phyloP scores from a whole-genome alignment of 2,113 vertebrate species.

The Labeo rohita region DNA sequence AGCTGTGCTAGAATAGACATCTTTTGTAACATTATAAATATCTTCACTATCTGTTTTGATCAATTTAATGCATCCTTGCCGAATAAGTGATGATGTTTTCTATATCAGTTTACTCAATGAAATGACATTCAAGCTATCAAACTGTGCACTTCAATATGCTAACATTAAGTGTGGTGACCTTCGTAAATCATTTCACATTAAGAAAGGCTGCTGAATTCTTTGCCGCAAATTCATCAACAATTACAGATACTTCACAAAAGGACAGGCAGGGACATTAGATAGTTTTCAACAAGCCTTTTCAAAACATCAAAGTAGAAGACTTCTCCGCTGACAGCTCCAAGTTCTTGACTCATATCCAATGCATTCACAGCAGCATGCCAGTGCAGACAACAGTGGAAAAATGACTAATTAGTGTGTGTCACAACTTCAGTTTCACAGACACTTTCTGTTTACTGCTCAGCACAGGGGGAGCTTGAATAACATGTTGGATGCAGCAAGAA shows the following conservation, averaged over 20 bases:
- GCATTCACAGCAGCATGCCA: slow-evolving; percentile 17
- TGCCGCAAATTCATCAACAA: neutral
- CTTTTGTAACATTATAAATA: neutral
- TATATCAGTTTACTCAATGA: neutral
- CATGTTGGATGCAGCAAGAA: slow-evolving; percentile 51
- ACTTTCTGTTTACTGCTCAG: slow-evolving; percentile 58
- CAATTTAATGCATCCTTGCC: neutral
- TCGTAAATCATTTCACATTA: neutral
- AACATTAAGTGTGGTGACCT: neutral
- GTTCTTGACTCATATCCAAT: slow-evolving; percentile 13
- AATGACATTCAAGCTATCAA: neutral
- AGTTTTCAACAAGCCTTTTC: neutral
- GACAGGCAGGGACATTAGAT: slow-evolving; percentile 19
- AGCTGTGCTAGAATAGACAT: neutral
- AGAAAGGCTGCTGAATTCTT: neutral
- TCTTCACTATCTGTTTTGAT: neutral
- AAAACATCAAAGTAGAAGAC: slow-evolving; percentile 14
- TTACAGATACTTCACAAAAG: slow-evolving; percentile 11
- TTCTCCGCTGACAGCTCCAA: neutral
- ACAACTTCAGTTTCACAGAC: slow-evolving; percentile 55
- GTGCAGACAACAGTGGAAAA: slow-evolving; percentile 22
- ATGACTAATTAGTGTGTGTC: slow-evolving; percentile 61
- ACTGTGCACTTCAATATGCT: neutral
- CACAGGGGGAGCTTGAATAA: slow-evolving; percentile 56
- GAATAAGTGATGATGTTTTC: neutral